Percentiles rank a stretch among this genome's conserved stretches.
Conservation (phyloP, 1,140 invertebrate species). For the Babylonia areolata region DNA sequence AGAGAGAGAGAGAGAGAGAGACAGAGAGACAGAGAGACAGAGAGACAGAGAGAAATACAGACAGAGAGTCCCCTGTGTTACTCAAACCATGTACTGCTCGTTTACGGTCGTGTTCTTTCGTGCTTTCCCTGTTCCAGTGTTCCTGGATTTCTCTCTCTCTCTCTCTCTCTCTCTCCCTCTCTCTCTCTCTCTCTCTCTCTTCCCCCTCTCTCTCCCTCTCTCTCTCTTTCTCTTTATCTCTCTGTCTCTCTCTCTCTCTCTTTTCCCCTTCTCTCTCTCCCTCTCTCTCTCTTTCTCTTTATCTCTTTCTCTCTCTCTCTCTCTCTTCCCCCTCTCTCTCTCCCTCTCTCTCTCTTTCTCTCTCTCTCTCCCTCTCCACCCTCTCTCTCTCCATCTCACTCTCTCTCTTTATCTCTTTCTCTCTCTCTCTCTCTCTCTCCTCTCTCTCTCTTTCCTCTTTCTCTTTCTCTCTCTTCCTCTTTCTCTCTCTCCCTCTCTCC, state of each 20-base stretch:
- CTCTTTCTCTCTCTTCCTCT: not conserved
- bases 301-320: conserved; percentile 24
- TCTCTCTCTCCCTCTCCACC: not conserved
- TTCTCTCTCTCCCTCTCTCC: not conserved
- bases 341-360: conserved; percentile 11
- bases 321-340: conserved; percentile 3
- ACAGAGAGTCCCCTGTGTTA: not conserved
- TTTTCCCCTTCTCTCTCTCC: not conserved
- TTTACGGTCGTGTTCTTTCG: not conserved
- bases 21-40: not conserved
- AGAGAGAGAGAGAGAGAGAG: not conserved
- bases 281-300: conserved; percentile 9
- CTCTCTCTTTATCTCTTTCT: conserved; percentile 5
- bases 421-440: not conserved
- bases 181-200: not conserved
- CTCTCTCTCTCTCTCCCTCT: not conserved
- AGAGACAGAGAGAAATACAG: not conserved
- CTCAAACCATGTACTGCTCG: not conserved
- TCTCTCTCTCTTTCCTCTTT: not conserved
- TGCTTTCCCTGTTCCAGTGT: not conserved
- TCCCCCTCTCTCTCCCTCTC: not conserved
- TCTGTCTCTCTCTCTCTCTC: conserved; percentile 5
- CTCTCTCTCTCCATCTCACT: not conserved
- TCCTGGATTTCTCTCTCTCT: not conserved
- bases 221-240: not conserved